These are phyloP conservation scores for Acrobasis repandana DNA, from an alignment of 2,888 invertebrate genomes.

Conservation along the genomic window DNA sequence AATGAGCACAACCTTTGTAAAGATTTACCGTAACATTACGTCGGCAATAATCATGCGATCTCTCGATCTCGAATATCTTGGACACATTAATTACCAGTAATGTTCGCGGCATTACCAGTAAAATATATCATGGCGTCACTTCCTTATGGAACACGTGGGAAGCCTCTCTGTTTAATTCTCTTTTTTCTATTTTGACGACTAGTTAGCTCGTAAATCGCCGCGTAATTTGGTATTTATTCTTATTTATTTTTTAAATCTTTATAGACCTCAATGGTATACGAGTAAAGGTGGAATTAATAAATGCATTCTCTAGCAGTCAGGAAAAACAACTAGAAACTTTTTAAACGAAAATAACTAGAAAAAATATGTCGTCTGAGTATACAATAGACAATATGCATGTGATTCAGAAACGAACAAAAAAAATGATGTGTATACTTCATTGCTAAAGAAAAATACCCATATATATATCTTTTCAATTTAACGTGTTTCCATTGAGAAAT, in stretches of 20 bases:
- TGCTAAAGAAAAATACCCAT: too few species aligned
- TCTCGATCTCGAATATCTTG: background rate
- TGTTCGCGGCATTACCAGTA: constrained; percentile 1
- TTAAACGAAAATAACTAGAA: too few species aligned
- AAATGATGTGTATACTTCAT: too few species aligned
- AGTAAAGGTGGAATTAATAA: too few species aligned
- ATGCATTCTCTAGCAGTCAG: too few species aligned
- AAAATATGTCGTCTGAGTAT: too few species aligned
- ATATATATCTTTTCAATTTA: too few species aligned
- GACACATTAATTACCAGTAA: constrained; percentile 12
- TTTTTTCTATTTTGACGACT: background rate
- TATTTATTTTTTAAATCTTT: background rate
- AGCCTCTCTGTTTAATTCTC: background rate
- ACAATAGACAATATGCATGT: too few species aligned
- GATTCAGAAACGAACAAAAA: too few species aligned
- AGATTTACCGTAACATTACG: constrained; percentile 6
- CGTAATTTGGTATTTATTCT: background rate
- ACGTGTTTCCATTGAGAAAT: too few species aligned
- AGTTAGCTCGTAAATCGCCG: background rate
- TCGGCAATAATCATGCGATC: background rate
- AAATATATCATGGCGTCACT: constrained; percentile 2
- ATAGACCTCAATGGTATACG: too few species aligned
- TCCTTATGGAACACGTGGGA: background rate
- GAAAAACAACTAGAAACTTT: too few species aligned
- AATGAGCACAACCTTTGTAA: background rate